Conservation (phyloP, 2,888 invertebrate genomes). For the Eilema griseolum region DNA sequence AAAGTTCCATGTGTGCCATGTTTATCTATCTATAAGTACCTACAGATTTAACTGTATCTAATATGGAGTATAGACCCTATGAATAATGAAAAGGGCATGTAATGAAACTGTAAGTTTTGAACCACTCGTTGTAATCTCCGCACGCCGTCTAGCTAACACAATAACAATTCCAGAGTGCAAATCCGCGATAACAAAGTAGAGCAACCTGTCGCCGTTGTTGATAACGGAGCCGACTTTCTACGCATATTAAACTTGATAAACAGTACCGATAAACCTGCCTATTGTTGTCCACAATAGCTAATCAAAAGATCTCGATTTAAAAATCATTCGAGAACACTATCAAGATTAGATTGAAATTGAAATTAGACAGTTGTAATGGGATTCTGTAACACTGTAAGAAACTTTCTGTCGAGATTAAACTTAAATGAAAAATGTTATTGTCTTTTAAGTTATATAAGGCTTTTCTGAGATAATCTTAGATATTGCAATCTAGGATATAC, state of each 20-base stretch:
- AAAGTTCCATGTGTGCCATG: too few species aligned
- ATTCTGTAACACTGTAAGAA: constrained; percentile 21
- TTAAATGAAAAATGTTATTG: neutral
- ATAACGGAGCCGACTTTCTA: constrained; percentile 80
- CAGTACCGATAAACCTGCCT: constrained; percentile 69
- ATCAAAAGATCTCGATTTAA: constrained; percentile 83
- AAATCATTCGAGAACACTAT: constrained; percentile 66
- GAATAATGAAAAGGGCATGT: constrained; percentile 17
- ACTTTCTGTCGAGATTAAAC: constrained; percentile 7
- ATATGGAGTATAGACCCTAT: neutral
- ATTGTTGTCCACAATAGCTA: constrained; percentile 78
- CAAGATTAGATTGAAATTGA: constrained; percentile 61
- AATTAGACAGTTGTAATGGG: constrained; percentile 41
- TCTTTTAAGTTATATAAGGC: constrained; percentile 19
- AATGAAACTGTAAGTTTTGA: constrained; percentile 36
- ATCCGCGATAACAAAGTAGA: constrained; percentile 81
- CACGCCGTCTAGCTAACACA: constrained; percentile 79
- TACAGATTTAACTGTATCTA: neutral
- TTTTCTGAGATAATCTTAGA: constrained; percentile 9
- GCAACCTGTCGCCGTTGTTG: constrained; percentile 64
- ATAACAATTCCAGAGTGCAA: constrained; percentile 76
- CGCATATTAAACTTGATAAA: constrained; percentile 85
- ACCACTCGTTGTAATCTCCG: constrained; percentile 58
- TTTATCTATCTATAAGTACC: neutral
- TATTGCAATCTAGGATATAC: constrained; percentile 13